Evolutionary conservation across 1,140 invertebrate species (phyloP).

Genomic region (Anastrepha ludens): DNA sequence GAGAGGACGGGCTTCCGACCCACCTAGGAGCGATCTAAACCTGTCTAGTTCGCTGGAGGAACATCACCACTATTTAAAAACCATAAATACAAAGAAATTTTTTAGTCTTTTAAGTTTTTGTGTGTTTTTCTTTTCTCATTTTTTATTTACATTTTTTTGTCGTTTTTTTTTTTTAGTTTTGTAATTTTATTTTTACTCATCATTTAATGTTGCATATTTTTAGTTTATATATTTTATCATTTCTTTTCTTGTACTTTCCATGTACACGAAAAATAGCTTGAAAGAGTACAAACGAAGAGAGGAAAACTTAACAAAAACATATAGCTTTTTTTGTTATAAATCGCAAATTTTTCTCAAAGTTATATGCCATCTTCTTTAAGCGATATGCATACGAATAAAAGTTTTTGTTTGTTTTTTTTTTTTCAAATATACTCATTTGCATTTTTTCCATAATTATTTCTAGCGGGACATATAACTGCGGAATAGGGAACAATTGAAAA

Average conservation of each 20-base stretch:
- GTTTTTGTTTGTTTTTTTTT: background rate
- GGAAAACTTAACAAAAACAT: constrained; percentile 52
- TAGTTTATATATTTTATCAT: constrained; percentile 8
- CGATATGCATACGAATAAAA: background rate
- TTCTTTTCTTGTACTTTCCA: background rate
- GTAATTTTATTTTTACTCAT: background rate
- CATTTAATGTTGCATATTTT: background rate
- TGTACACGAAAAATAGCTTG: constrained; percentile 64
- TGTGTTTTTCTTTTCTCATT: constrained; percentile 60
- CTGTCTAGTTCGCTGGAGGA: no score
- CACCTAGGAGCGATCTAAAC: no score
- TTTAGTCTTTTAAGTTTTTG: constrained; percentile 66
- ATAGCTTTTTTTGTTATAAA: background rate
- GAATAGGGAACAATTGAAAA: background rate
- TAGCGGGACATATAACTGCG: background rate
- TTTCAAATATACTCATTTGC: background rate
- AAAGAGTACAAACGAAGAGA: constrained; percentile 69
- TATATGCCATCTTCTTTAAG: background rate
- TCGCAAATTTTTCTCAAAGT: background rate
- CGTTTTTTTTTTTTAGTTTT: background rate
- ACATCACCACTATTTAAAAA: no score
- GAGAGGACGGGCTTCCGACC: no score
- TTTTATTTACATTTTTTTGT: background rate
- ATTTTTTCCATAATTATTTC: background rate
- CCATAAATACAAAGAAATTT: constrained; percentile 54